A percentile compares a stretch with the other conserved stretches of the same genome.
These are phyloP conservation scores for Triplophysa rosa DNA, from an alignment of 2,113 vertebrate species.

Conservation along the genomic window DNA sequence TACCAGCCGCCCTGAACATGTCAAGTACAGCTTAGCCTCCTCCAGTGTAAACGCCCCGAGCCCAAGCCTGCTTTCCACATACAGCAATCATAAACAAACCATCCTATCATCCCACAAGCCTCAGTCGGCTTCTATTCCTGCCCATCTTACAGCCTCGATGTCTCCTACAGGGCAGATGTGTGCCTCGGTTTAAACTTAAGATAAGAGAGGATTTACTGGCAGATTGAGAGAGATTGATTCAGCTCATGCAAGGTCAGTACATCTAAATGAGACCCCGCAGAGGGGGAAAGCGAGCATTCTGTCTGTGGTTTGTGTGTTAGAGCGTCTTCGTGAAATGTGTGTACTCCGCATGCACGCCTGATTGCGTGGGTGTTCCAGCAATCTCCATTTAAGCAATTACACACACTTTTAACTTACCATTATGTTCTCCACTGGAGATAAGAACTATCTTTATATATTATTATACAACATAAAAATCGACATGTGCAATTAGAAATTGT, in stretches of 20 bases:
- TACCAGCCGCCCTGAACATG: constrained; percentile 15
- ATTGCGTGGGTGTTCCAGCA: constrained; percentile 7
- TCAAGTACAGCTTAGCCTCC: constrained; percentile 5
- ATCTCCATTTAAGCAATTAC: constrained; percentile 18
- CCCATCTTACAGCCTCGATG: background rate
- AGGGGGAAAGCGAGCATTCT: constrained; percentile 38
- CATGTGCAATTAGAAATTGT: constrained; percentile 2
- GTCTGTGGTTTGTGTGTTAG: constrained; percentile 14
- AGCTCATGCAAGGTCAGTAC: constrained; percentile 63
- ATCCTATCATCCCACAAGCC: background rate
- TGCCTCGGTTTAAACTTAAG: constrained; percentile 61
- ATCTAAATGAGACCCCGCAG: constrained; percentile 62
- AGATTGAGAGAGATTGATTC: constrained; percentile 65
- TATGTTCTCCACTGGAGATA: constrained; percentile 10
- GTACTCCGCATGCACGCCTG: background rate
- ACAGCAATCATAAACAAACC: background rate
- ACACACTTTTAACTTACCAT: constrained; percentile 15
- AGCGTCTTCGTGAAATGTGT: background rate
- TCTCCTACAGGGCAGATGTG: constrained; percentile 41
- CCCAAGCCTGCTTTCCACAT: background rate
- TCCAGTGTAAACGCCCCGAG: background rate
- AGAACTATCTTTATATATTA: background rate
- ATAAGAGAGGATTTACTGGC: constrained; percentile 63
- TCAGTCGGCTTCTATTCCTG: constrained; percentile 17
- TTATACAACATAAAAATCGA: background rate